Conservation (phyloP, 2,888 invertebrate genomes). For the Drosophila trichaetosa region DNA sequence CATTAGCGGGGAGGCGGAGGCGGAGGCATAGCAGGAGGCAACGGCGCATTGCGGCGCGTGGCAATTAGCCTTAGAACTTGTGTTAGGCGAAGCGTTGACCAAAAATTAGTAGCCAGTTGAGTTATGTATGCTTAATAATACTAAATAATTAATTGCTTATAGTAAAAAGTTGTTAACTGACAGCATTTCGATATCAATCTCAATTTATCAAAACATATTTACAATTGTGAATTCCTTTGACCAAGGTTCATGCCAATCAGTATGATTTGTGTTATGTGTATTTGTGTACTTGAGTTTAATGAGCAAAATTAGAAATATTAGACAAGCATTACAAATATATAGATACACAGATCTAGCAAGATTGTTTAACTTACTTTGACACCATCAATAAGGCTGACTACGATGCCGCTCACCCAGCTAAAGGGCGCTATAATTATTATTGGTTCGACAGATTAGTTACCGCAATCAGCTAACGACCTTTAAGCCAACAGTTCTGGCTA, state of each 20-base stretch:
- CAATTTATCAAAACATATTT: slow-evolving; percentile 65
- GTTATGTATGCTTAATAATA: background rate
- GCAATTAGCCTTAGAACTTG: slow-evolving; percentile 28
- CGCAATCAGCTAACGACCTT: slow-evolving; percentile 20
- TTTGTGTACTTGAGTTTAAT: slow-evolving; percentile 62
- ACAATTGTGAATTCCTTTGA: slow-evolving; percentile 50
- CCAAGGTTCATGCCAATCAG: slow-evolving; percentile 78
- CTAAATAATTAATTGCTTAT: slow-evolving; percentile 31
- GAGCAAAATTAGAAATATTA: slow-evolving; percentile 41
- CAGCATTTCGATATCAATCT: slow-evolving; percentile 31
- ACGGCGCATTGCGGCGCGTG: slow-evolving; percentile 20
- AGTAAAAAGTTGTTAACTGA: slow-evolving; percentile 36
- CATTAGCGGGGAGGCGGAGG: slow-evolving; percentile 23
- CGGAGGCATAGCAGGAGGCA: background rate
- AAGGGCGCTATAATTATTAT: slow-evolving; percentile 72
- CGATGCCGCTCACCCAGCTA: slow-evolving; percentile 75
- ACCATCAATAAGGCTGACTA: slow-evolving; percentile 63
- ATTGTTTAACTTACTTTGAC: slow-evolving; percentile 76
- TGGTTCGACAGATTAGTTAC: slow-evolving; percentile 32
- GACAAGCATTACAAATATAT: slow-evolving; percentile 30
- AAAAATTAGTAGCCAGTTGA: slow-evolving; percentile 28
- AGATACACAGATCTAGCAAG: slow-evolving; percentile 31
- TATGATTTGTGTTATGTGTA: slow-evolving; percentile 43
- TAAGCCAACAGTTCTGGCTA: slow-evolving; percentile 17
- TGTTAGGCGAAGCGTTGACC: slow-evolving; percentile 36